phyloP scores from a whole-genome alignment of 2,113 vertebrate genomes.

The Vidua chalybeata region DNA sequence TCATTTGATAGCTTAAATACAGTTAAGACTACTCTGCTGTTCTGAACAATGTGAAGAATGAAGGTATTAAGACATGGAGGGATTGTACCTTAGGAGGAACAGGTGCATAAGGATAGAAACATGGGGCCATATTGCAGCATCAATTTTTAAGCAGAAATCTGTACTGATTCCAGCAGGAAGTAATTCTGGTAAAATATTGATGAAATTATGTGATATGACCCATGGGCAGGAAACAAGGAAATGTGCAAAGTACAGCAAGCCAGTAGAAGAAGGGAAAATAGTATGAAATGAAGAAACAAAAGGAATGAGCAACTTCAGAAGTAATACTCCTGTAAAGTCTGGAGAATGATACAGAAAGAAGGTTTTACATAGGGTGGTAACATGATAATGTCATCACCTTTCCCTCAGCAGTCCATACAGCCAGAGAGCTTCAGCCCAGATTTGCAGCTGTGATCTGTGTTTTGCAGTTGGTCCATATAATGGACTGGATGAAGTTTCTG shows the following conservation, averaged over 20 bases:
- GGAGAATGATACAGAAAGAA: neutral
- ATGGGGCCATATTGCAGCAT: neutral
- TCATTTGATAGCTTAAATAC: neutral
- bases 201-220: neutral
- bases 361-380: neutral
- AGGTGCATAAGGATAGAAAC: neutral
- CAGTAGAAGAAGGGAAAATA: neutral
- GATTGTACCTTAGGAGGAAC: neutral
- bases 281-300: neutral
- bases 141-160: constrained; percentile 50
- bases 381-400: neutral
- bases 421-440: neutral
- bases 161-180: neutral
- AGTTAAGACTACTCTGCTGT: neutral
- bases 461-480: neutral
- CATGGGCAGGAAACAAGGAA: constrained; percentile 5
- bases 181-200: constrained; percentile 55
- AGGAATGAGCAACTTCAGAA: neutral
- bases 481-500: neutral
- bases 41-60: neutral
- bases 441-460: neutral
- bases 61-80: neutral
- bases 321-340: neutral
- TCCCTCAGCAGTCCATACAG: neutral
- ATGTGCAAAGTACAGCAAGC: neutral